Base-by-base conservation (phyloP, 2,113 vertebrate species). In the Bufo bufo region DNA sequence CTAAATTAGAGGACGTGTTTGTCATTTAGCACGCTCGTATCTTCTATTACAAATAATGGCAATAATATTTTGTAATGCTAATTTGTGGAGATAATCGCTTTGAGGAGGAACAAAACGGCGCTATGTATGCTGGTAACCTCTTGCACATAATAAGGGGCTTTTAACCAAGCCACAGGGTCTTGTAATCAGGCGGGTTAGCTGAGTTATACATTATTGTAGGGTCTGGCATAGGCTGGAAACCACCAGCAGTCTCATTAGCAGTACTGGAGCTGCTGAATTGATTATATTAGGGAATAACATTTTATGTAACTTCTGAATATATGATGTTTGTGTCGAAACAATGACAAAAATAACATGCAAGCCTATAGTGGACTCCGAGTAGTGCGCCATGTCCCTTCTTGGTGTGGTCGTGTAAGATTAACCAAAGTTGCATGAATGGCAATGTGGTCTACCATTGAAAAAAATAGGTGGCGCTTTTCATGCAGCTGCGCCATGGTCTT, bases 11-110 rank as follows among this genome's bases (percentile, higher is more conserved):
- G 82, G 63, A 69, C 8, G n/a, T 84, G 82, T 71, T 66, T 84
- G 82, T 69, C 82, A 69, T 84, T 84, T 84, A 84, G 65, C 12
- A 3, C 16, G 20, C 47, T 23, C 47, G 5, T 58, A 50, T 69
- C 71, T 83, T 84, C 66, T 54, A 69, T 84, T 84, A 54, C 33
- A 69, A 84, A 52, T 66, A 83, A 49, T 71, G 20, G 82, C 82
- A 54, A 84, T 66, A 83, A 84, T 65, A 84, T 69, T 84, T 71
- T 84, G 82, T 84, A 69, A 84, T 84, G 82, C 82, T 69, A 84
- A 84, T 84, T 84, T 33, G n/a, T 7, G 14, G 82, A 84, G 82
- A 84, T 84, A 84, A 84, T 84, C 82, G 17, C 82, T 84, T 17
- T 71, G 65, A 84, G 49, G 33, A 84, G 82, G 82, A 84, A 84